Base-by-base conservation (phyloP, 2,113 vertebrate genomes). In the Promerops cafer region DNA sequence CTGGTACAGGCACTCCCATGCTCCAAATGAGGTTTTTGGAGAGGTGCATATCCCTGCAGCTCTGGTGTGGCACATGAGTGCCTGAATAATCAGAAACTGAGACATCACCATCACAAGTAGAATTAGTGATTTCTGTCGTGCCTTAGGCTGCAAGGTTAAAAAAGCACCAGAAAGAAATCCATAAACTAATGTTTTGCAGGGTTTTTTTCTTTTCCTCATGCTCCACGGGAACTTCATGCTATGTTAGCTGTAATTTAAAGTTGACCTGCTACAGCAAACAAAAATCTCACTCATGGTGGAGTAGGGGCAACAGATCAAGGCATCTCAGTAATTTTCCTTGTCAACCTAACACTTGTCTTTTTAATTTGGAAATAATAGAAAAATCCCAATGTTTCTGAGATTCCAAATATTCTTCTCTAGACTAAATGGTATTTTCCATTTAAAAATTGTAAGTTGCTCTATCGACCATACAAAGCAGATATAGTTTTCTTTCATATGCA, bases 241-340 rank as follows among this genome's bases (percentile, higher is more conserved):
- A 70, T 39, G 42, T 85, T 87, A 91, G 75, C 90, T 86, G 54
- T 72, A 93, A 95, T 95, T 81, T 59, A 86, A 86, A 77, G 54
- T 3, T 91, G 49, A 64, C 87, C 89, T 74, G 56, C 54, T 83
- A 59, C 15, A 56, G 71, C 44, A 63, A 85, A 88, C 57, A 75
- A 47, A 78, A 96, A 30, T 60, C 47, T 65, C 53, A 44, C n/a
- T 75, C 72, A 23, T 3, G 3, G 31, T 1, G 1, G 65, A 81
- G 22, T 7, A 76, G 20, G n/a, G 30, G 13, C 35, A 89, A 70
- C 15, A 64, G 60, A 87, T 53, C 2, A 39, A 68, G 56, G 56
- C 42, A 78, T 13, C 64, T 44, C 72, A 70, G 52, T 88, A 74
- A 74, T 84, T 69, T 82, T 56, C 63, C 33, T 35, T 53, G 33